Conservation (phyloP, 2,797 vertebrate genomes). For the Syncerus caffer region DNA sequence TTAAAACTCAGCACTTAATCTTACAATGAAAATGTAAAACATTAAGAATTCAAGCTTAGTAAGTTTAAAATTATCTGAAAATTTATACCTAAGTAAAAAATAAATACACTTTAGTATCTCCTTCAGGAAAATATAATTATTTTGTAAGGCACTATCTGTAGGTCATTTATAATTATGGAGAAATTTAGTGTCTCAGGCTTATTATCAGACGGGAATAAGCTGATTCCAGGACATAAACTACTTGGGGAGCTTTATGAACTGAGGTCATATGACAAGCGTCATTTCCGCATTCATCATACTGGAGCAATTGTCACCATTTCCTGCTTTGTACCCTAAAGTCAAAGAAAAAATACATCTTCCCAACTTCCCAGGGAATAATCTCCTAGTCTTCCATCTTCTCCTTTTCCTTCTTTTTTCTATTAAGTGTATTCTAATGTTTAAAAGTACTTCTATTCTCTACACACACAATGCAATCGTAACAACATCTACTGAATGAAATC, state of each 20-base stretch:
- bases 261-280: neutral
- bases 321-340: neutral
- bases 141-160: neutral
- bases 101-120: neutral
- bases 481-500: neutral
- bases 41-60: neutral
- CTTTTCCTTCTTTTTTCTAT: neutral
- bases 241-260: neutral
- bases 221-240: neutral
- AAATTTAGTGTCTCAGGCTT: neutral
- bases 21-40: neutral
- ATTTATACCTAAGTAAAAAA: neutral
- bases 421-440: neutral
- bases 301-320: neutral
- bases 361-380: neutral
- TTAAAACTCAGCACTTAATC: neutral
- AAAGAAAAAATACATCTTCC: neutral
- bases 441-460: neutral
- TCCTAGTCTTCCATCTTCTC: neutral
- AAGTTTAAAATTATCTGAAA: neutral
- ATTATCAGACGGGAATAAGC: neutral
- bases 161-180: neutral
- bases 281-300: neutral
- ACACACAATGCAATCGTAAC: neutral
- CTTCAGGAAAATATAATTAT: neutral